A percentile compares a stretch with the other conserved stretches of the same genome.
phyloP scores from a whole-genome alignment of 2,797 vertebrate genomes.

The Myiothlypis coronata region DNA sequence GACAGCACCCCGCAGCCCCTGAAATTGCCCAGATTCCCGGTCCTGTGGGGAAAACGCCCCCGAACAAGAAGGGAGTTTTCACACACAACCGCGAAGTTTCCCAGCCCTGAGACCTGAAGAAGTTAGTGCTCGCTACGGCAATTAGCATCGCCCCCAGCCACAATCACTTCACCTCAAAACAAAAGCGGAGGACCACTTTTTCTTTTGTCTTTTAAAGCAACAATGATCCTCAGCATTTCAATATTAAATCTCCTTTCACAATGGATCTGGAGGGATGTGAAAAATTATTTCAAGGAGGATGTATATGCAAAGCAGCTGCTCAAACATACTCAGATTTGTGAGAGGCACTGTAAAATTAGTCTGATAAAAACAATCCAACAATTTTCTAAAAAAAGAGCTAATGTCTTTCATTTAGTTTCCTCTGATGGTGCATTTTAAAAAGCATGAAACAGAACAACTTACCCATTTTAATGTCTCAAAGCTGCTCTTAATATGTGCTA shows the following conservation, averaged over 20 bases:
- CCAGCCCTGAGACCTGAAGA: not conserved
- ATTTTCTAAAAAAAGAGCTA: not conserved
- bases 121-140: not conserved
- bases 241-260: not conserved
- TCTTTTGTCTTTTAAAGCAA: constrained; percentile 43
- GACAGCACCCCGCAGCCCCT: not conserved
- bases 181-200: constrained; percentile 24
- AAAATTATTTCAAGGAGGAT: not conserved
- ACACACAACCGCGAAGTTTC: not conserved
- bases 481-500: not conserved
- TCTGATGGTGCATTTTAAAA: not conserved
- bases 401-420: constrained; percentile 26
- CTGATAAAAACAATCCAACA: not conserved
- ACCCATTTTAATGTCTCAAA: constrained; percentile 11
- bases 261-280: not conserved
- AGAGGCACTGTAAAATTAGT: not conserved
- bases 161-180: not conserved
- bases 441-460: not conserved
- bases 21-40: not conserved
- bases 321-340: not conserved
- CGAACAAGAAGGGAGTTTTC: not conserved
- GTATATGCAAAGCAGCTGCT: not conserved
- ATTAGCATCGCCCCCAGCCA: not conserved
- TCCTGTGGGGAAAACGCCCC: not conserved
- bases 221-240: not conserved